Conservation (phyloP, 2,113 vertebrate species). For the Zootoca vivipara region DNA sequence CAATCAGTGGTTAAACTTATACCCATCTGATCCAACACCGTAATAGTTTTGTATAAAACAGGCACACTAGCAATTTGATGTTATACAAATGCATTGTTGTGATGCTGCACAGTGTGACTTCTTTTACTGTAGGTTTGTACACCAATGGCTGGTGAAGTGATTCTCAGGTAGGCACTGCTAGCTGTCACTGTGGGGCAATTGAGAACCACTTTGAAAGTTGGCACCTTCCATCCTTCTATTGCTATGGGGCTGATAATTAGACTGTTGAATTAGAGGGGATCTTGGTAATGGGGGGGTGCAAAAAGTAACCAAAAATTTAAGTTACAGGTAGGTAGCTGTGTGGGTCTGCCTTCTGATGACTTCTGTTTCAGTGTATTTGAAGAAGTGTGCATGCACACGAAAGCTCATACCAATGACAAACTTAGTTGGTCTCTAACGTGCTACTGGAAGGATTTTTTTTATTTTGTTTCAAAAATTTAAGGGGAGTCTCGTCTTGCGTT, state of each 20-base stretch:
- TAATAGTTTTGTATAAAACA: background rate
- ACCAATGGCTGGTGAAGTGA: background rate
- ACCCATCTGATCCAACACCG: background rate
- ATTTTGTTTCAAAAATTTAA: too few species aligned
- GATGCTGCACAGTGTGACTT: background rate
- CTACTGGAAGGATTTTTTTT: too few species aligned
- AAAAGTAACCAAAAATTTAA: background rate
- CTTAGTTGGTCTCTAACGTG: too few species aligned
- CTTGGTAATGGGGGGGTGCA: background rate
- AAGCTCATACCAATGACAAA: too few species aligned
- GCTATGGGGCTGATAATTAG: background rate
- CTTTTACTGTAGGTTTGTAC: background rate
- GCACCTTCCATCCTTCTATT: background rate
- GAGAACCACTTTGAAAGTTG: background rate
- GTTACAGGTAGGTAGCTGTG: too few species aligned
- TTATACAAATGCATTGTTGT: background rate
- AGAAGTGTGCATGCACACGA: too few species aligned
- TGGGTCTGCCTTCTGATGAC: too few species aligned
- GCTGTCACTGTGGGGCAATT: background rate
- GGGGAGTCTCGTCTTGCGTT: too few species aligned
- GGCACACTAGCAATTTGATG: background rate
- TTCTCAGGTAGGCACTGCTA: background rate
- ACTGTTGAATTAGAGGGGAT: background rate
- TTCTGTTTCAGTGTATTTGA: too few species aligned
- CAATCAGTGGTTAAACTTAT: slow-evolving; percentile 6